Base-by-base conservation (phyloP, 2,888 invertebrate genomes). In the Chironomus riparius region DNA sequence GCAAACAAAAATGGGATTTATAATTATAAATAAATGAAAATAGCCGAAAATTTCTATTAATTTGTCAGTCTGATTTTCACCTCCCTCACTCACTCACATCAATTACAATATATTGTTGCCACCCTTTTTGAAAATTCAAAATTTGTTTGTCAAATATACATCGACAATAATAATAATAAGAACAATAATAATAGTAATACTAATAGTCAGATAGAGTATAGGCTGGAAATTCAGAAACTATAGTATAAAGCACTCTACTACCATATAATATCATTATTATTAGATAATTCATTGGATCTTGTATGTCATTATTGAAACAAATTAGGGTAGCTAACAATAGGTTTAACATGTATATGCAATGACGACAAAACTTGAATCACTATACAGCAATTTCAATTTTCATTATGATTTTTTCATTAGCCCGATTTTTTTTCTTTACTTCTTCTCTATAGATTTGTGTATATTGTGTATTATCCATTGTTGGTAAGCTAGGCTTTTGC, bases 231-330 rank as follows among this genome's bases (percentile, higher is more conserved):
- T 38, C 38, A 10, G 38, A 38, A 38, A 38, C 7, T 38, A 38
- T 38, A 38, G 38, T 38, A 38, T 38, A 38, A 18, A 56, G 56
- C 56, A n/a, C 18, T 18, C 15, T 15, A 18, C 56, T 18, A 62
- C 22, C 18, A 65, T 65, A 65, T 24, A 65, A 18, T 21, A 65
- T 65, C 22, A 73, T 73, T 73, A 73, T 73, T 73, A 65, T 65
- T 73, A 73, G 73, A 73, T 73, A 73, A 73, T 73, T 73, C 73
- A 73, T 73, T 62, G 61, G 73, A 28, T 61, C 61, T 71, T 71
- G 71, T 71, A 62, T 62, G 62, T 73, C 73, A 73, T 73, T 73
- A 62, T 65, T 65, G 73, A 73, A 65, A 65, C 73, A 73, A 73
- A 73, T 73, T 71, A 56, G 71, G 71, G 22, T 15, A 28, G 71